phyloP scores from a whole-genome alignment of 2,113 vertebrate species.

The Oreochromis tanganicae region DNA sequence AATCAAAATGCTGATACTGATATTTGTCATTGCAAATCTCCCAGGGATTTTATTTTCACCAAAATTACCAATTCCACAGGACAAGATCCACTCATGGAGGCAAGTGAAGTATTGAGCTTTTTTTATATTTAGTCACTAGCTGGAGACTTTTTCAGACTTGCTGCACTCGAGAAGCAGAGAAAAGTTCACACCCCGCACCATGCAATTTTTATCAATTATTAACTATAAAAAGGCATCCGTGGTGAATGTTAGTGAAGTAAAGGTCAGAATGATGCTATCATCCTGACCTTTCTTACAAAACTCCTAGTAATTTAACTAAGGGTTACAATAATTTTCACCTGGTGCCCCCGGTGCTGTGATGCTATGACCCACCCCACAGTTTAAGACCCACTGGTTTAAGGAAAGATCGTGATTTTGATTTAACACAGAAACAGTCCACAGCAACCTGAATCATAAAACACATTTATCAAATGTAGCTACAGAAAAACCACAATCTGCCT shows the following conservation, averaged over 20 bases:
- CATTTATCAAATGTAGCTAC: background rate
- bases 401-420: background rate
- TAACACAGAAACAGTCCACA: background rate
- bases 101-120: background rate
- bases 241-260: background rate
- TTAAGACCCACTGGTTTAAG: background rate
- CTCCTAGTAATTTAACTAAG: background rate
- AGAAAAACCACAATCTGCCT: background rate
- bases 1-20: background rate
- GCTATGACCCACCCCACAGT: background rate
- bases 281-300: background rate
- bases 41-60: background rate
- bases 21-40: background rate
- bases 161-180: background rate
- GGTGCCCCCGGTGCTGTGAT: background rate
- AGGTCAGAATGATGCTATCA: background rate
- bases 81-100: background rate
- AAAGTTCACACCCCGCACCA: background rate
- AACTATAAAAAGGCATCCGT: background rate
- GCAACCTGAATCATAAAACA: background rate
- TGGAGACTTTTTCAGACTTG: background rate
- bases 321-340: background rate
- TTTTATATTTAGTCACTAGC: background rate
- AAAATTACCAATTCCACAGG: background rate
- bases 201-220: background rate